Percentiles rank a stretch among this genome's conserved stretches.
These are phyloP conservation scores for Lepidocolaptes lacrymiger DNA, from an alignment of 2,797 vertebrate species.

Conservation along the genomic window DNA sequence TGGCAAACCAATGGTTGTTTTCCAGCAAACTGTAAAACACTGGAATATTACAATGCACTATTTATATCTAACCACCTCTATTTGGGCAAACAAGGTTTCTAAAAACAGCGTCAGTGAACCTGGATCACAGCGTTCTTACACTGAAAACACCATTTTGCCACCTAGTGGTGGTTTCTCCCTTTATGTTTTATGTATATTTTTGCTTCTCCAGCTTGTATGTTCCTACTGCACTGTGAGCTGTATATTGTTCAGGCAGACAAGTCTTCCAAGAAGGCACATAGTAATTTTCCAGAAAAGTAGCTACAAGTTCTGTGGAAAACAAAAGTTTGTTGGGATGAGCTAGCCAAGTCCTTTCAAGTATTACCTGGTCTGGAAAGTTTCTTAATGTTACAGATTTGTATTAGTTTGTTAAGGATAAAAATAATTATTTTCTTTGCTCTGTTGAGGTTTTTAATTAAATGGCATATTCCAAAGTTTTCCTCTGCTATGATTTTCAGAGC, in stretches of 20 bases:
- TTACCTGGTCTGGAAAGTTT: background rate
- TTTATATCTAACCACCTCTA: background rate
- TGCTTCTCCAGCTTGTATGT: background rate
- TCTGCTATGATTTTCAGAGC: background rate
- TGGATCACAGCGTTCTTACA: background rate
- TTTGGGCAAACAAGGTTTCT: background rate
- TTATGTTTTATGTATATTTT: fast-evolving
- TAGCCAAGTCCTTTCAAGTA: background rate
- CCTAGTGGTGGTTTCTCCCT: slow-evolving; percentile 59
- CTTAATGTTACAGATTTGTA: background rate
- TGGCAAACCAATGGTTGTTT: background rate
- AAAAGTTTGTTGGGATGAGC: background rate
- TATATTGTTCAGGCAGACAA: background rate
- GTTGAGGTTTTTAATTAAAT: background rate
- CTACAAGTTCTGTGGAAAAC: background rate
- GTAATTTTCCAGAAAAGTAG: background rate
- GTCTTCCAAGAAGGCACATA: background rate
- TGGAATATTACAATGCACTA: background rate
- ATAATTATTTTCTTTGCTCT: background rate
- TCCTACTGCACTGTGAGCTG: background rate
- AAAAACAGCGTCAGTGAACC: background rate
- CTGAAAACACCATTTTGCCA: slow-evolving; percentile 70
- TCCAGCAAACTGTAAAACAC: background rate
- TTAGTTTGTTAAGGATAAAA: background rate
- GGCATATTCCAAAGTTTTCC: background rate